Evolutionary conservation across 2,113 vertebrate genomes (phyloP), one percentile per base, ranked within the genome.

Genomic region (Eira barbara): DNA sequence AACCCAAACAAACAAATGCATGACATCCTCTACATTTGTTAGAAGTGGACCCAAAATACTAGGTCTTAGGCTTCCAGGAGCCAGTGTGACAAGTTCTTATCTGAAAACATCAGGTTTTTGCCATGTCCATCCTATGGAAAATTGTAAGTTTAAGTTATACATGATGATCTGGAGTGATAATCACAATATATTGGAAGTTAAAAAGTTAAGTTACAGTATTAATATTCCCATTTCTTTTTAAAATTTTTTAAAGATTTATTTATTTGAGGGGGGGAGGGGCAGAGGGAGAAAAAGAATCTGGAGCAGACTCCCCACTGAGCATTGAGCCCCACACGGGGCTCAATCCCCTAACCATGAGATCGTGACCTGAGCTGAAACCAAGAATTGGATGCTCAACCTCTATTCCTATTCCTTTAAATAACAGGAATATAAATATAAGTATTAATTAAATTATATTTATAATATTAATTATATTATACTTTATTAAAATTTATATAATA

Each of bases 391-490:
- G 65, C 31, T 67, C 65, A 67, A 67, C 31, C 15, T 67, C 65
- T n/a, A 23, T 45, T 79, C 42, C 5, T 12, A 79, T 84, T 95
- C 84, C 21, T 94, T 95, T 93, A 85, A 97, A 67, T 63, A 97
- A 57, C 17, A 91, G 34, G 36, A 42, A 61, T 57, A 36, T 21
- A 20, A 34, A 63, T 34, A 18, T 25, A 29, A 85, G 6, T 21
- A 63, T 27, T 59, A 59, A 23, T 0, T 59, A 59, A 45, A n/a
- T 15, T 49, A 34, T 49, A 49, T 49, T 49, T 49, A 15, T 49
- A 49, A 49, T 49, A 49, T 15, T 15, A 49, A 14, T 49, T 52
- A 52, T 52, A 55, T 55, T 55, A 18, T 55, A 55, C 52, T 18
- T 55, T 55, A 55, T 55, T 55, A 3, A 52, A 15, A 52, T 55